Evolutionary conservation across 1,140 invertebrate species (phyloP), one percentile per base, ranked within the genome.

Genomic region (Pteromalus puparum): DNA sequence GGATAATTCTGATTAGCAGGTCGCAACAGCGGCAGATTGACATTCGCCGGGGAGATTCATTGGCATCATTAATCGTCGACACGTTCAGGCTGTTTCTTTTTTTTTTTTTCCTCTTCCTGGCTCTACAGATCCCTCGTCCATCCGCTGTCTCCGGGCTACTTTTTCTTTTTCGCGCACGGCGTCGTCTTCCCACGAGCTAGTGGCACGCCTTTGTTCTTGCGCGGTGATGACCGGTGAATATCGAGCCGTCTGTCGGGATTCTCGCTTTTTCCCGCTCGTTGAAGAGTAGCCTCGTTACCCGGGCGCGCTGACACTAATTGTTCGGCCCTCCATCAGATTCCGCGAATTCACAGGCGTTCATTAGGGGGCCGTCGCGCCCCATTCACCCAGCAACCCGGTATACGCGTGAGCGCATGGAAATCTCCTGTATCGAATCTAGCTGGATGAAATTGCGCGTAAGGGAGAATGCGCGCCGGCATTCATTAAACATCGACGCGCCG

Each of bases 281-380:
- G 72, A 12, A 42, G 15, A 79, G 48, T 79, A 30, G 30, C 77
- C 38, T 79, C 77, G 77, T 79, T 79, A 65, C 38, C 48, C 38
- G 9, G 10, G 26, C 12, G 15, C 26, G n/a, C 53, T 53, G 75
- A 77, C 75, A 77, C 75, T 77, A 77, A 77, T 67, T 79, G 48
- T 79, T 79, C 61, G 26, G 2, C 53, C 18, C 24, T 61, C 53
- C 53, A 61, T 61, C 77, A 30, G 77, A 65, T 79, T 79, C 61
- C 48, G 13, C 46, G 75, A 77, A 67, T 79, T 79, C 77, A 79
- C 30, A 67, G 77, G 24, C 77, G 77, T 79, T 79, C 77, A 79
- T 79, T 79, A 79, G 61, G 53, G 67, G 67, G 21, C 24, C 26
- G 13, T 70, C 3, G 67, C 53, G 18, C 18, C 53, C 53, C 53